phyloP scores from a whole-genome alignment of 2,888 invertebrate genomes.

The Cremastinae sp. region DNA sequence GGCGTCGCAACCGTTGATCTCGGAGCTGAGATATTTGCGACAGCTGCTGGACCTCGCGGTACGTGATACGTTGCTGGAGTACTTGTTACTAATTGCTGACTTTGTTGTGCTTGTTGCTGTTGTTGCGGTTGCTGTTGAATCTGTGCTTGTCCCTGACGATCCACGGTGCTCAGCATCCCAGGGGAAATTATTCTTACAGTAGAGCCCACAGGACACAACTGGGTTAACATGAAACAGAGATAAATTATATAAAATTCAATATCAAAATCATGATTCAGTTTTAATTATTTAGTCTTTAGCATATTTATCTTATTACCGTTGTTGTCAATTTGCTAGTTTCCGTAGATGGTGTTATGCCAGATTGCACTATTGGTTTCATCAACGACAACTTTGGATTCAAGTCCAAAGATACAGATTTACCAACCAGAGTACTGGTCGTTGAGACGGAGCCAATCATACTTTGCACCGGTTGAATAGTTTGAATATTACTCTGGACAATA shows the following conservation, averaged over 20 bases:
- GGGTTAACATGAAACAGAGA: slow-evolving; percentile 3
- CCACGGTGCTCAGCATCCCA: slow-evolving; percentile 74
- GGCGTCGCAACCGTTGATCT: slow-evolving; percentile 84
- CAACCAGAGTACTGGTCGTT: slow-evolving; percentile 71
- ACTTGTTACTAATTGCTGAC: slow-evolving; percentile 76
- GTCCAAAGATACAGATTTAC: slow-evolving; percentile 77
- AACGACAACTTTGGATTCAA: slow-evolving; percentile 75
- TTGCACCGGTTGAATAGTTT: slow-evolving; percentile 74
- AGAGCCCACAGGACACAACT: slow-evolving; percentile 77
- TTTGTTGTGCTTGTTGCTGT: slow-evolving; percentile 66
- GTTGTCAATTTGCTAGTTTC: slow-evolving; percentile 75
- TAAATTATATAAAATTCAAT: not conserved
- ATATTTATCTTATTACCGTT: slow-evolving; percentile 51
- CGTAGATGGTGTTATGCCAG: slow-evolving; percentile 70
- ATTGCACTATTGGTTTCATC: slow-evolving; percentile 74
- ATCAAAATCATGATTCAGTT: slow-evolving; percentile 11
- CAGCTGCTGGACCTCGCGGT: slow-evolving; percentile 86
- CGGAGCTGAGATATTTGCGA: slow-evolving; percentile 87
- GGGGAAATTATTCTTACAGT: slow-evolving; percentile 78
- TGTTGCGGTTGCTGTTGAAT: slow-evolving; percentile 66
- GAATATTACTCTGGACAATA: slow-evolving; percentile 74
- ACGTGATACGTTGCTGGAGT: slow-evolving; percentile 80
- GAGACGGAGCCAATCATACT: slow-evolving; percentile 72
- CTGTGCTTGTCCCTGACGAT: slow-evolving; percentile 73
- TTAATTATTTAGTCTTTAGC: slow-evolving; percentile 3